phyloP scores from a whole-genome alignment of 2,888 invertebrate species.

The Spialia ferax region DNA sequence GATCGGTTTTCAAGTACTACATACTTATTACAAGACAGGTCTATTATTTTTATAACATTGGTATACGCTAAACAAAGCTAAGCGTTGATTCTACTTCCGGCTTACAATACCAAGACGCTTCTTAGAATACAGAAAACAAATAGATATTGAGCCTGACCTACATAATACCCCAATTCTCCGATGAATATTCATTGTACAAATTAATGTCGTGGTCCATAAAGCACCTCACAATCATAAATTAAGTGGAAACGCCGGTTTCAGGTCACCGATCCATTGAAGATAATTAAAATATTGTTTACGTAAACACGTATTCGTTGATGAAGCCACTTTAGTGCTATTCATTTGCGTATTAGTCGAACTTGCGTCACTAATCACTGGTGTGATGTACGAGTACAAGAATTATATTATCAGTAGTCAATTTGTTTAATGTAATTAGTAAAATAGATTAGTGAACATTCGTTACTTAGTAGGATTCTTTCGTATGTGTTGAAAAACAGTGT shows the following conservation, averaged over 20 bases:
- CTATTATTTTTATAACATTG: too few relatives aligned
- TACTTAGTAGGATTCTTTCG: not conserved
- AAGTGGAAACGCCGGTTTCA: not conserved
- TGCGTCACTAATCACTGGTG: not conserved
- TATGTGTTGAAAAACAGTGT: not conserved
- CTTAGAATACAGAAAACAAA: not conserved
- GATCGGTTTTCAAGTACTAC: too few relatives aligned
- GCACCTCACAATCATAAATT: not conserved
- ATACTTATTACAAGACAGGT: too few relatives aligned
- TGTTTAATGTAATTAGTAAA: slow-evolving; percentile 10
- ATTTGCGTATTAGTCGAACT: not conserved
- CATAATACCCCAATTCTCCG: not conserved
- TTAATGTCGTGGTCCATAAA: not conserved
- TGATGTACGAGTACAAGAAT: not conserved
- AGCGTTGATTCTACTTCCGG: too few relatives aligned
- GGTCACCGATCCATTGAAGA: slow-evolving; percentile 19
- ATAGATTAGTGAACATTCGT: not conserved
- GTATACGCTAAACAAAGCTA: too few relatives aligned
- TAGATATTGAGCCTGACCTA: not conserved
- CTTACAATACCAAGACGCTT: too few relatives aligned
- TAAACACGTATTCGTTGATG: not conserved
- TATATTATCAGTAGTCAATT: not conserved
- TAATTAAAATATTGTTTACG: slow-evolving; percentile 18
- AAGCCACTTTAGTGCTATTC: slow-evolving; percentile 13
- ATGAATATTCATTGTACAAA: slow-evolving; percentile 3